A percentile compares a stretch with the other conserved stretches of the same genome.
Conservation (phyloP, 2,113 vertebrate species). For the Gobio gobio region DNA sequence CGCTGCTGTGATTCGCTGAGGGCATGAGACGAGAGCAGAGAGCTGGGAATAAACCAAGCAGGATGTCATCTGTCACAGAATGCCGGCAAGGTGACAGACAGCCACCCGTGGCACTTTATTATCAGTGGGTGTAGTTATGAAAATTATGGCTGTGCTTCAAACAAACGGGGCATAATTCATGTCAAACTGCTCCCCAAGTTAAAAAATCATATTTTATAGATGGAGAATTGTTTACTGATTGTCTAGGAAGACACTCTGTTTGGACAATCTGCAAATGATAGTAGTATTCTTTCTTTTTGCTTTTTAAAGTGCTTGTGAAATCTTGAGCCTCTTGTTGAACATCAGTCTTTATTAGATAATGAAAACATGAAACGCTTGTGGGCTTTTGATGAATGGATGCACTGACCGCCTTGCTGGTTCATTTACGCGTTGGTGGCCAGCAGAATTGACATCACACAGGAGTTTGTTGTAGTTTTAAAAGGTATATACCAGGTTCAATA, state of each 20-base stretch:
- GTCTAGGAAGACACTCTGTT: slow-evolving; percentile 2
- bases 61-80: slow-evolving; percentile 65
- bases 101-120: slow-evolving; percentile 56
- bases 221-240: slow-evolving; percentile 51
- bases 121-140: slow-evolving; percentile 62
- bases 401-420: background rate
- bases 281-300: slow-evolving; percentile 2
- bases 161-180: slow-evolving; percentile 58
- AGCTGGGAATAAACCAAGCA: slow-evolving; percentile 58
- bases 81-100: slow-evolving; percentile 62
- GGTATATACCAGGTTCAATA: background rate
- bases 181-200: slow-evolving; percentile 57
- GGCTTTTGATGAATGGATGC: background rate
- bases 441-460: background rate
- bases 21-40: slow-evolving; percentile 9
- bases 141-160: slow-evolving; percentile 62
- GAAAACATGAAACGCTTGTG: background rate
- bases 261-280: slow-evolving; percentile 34
- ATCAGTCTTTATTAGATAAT: slow-evolving; percentile 30
- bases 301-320: background rate
- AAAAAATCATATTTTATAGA: slow-evolving; percentile 48
- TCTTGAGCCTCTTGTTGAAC: background rate
- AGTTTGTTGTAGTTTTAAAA: background rate
- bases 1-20: slow-evolving; percentile 42
- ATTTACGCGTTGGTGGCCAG: background rate